phyloP scores from a whole-genome alignment of 2,888 invertebrate species.

The Erebia epiphron region DNA sequence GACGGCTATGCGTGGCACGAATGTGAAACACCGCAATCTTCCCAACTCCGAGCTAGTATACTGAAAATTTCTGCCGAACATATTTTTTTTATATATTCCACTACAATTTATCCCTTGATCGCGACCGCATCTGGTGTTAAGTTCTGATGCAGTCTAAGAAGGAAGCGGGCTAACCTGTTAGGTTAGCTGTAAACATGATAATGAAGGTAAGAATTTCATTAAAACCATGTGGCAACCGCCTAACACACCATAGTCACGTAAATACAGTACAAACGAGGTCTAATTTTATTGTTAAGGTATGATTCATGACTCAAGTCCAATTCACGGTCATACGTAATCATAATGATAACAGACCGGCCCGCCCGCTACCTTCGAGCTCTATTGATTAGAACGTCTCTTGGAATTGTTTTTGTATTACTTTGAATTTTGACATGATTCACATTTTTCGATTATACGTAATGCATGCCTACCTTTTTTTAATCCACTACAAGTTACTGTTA shows the following conservation, averaged over 20 bases:
- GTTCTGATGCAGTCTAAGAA: too few species aligned
- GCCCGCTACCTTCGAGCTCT: slow-evolving; percentile 16
- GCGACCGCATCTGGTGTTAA: too few species aligned
- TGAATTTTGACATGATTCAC: slow-evolving; percentile 24
- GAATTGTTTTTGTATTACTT: slow-evolving; percentile 16
- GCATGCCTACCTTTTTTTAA: background rate
- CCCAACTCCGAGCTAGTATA: too few species aligned
- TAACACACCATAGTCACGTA: background rate
- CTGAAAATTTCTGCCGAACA: too few species aligned
- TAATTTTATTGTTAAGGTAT: slow-evolving; percentile 27
- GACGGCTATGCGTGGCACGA: too few species aligned
- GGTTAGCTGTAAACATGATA: too few species aligned
- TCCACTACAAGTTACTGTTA: too few species aligned
- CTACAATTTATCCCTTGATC: too few species aligned
- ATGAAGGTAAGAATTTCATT: too few species aligned
- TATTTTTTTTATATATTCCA: too few species aligned
- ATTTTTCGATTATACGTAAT: background rate
- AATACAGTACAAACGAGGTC: slow-evolving; percentile 13
- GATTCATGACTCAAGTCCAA: slow-evolving; percentile 29
- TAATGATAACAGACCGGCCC: slow-evolving; percentile 30
- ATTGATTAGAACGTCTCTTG: slow-evolving; percentile 4
- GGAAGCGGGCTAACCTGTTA: too few species aligned
- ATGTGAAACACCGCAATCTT: too few species aligned
- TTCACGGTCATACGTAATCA: slow-evolving; percentile 31
- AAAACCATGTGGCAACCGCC: background rate